Base-by-base conservation (phyloP, 2,888 invertebrate species). In the Diadegma fenestrale region DNA sequence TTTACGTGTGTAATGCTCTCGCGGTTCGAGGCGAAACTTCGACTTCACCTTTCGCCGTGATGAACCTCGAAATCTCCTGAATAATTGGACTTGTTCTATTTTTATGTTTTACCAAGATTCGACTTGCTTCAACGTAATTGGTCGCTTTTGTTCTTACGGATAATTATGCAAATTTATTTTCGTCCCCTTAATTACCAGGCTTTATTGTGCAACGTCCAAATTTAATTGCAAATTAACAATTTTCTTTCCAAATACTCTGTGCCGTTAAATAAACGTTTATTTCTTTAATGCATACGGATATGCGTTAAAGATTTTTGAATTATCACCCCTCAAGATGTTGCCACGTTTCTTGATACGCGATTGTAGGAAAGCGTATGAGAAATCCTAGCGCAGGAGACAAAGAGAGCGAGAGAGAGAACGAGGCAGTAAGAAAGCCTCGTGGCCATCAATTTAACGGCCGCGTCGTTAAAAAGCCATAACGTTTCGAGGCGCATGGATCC, bases 401-500 rank as follows among this genome's bases (percentile, higher is more conserved):
- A 58, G 54, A 58, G 37, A 37, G 19, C 1, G 54, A 30, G 26
- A 61, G 41, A n/a, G 61, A 17, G 37, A 19, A 37, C 0, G 71
- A 33, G n/a, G n/a, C 2, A 45, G 19, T 19, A 43, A 22, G 37
- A 58, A 61, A 73, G 43, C 58, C 48, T 48, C 43, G 69, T 45
- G 37, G 48, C 45, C 77, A 77, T 84, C 68, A 73, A 86, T 77
- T 86, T 86, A 86, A 86, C 86, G 86, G 81, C 78, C n/a, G 54
- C 78, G 86, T 80, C 86, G 84, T 86, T 86, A 86, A 86, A 86
- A 81, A 80, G 86, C 83, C 73, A 80, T 84, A 86, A 84, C 68
- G 58, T 68, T 73, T 54, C 71, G 22, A 64, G 69, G 63, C 51
- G 85, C 68, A 37, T 26, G 73, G 63, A 54, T 78, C 84, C 84